Evolutionary conservation across 2,113 vertebrate genomes (phyloP), one percentile per base, ranked within the genome.

Genomic region (Entelurus aequoreus): DNA sequence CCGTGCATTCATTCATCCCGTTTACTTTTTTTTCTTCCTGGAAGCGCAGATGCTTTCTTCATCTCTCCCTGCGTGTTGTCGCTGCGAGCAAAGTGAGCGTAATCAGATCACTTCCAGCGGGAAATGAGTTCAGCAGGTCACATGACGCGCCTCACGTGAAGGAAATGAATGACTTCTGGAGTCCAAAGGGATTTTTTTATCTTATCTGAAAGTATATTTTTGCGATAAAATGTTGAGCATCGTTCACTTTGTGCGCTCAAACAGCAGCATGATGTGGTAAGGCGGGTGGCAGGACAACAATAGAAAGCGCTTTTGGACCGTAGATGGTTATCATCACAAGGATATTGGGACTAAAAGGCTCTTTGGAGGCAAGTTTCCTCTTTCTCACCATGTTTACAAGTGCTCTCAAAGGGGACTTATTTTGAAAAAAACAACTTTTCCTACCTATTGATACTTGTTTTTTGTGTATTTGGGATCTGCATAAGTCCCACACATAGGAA

Each of bases 31-130:
- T 15, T 65, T 11, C 71, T 78, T 79, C 66, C 66, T 80, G 67
- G 57, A 78, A 71, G 73, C 81, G 66, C 83, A 80, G 60, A 83
- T 83, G 84, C 75, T 65, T 74, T 64, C 65, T 75, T 63, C 80
- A 86, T 79, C 65, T 68, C 44, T n/a, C 50, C 37, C 60, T 16
- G 1, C 19, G 57, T 48, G 36, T 42, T 11, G 16, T 19, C 10
- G 54, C 54, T 10, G 54, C 9, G 10, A 38, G 54, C 54, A 19
- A 46, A 3, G 42, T 12, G 10, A 59, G 35, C 36, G 44, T 63
- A 10, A 71, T 80, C 74, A 65, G 83, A 79, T 77, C 66, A 65
- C 46, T 58, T 37, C 56, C 46, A 62, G 49, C 28, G 62, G 62
- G 62, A 74, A 78, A 65, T 48, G 59, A 63, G 13, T 49, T 63